These are phyloP conservation scores for Temnothorax curvispinosus DNA, from an alignment of 1,140 invertebrate genomes.

Conservation along the genomic window DNA sequence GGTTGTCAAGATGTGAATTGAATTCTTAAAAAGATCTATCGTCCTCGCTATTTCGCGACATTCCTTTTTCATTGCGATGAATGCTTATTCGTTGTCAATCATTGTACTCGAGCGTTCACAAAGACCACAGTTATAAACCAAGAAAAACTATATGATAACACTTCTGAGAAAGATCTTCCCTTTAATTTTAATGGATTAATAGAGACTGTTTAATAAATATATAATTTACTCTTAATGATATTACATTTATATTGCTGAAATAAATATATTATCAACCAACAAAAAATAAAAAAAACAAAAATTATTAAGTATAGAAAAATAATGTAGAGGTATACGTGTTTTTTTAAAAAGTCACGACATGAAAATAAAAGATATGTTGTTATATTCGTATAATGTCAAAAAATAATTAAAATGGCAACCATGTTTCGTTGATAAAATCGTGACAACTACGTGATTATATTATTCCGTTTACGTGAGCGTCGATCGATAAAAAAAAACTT, in stretches of 20 bases:
- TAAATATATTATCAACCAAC: background rate
- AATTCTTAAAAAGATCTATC: constrained; percentile 31
- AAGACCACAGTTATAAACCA: background rate
- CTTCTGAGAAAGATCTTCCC: background rate
- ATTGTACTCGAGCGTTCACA: background rate
- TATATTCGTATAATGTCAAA: background rate
- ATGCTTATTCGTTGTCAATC: background rate
- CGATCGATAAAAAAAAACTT: background rate
- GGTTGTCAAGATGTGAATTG: constrained; percentile 1
- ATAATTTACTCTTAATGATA: background rate
- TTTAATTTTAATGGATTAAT: background rate
- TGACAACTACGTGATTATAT: background rate
- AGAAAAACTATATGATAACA: background rate
- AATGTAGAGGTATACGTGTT: too few species aligned
- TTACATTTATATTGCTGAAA: background rate
- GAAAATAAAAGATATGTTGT: background rate
- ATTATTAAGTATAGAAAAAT: background rate
- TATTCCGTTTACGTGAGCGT: background rate
- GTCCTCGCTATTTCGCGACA: background rate
- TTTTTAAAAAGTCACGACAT: background rate
- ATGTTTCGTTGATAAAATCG: background rate
- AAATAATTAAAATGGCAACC: constrained; percentile 3
- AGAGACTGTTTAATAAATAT: background rate
- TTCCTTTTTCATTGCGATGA: background rate
- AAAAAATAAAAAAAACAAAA: background rate